A percentile compares a stretch with the other conserved stretches of the same genome.
phyloP scores from a whole-genome alignment of 2,797 vertebrate species.

The Chrosomus eos region DNA sequence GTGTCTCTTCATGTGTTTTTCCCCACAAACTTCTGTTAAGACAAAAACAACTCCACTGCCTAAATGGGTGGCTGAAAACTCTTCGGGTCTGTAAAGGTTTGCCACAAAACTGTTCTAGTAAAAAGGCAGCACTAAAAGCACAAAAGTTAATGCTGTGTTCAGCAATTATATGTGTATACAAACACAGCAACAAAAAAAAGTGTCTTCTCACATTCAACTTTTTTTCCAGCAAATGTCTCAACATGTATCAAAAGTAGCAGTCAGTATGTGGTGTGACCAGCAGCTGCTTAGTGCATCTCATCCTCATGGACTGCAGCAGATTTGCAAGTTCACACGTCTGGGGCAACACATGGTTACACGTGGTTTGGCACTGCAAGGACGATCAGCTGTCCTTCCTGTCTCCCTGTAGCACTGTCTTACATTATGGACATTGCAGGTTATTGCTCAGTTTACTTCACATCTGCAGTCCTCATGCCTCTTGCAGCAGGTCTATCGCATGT shows the following conservation, averaged over 20 bases:
- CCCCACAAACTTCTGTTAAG: neutral
- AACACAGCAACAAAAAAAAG: too few relatives aligned
- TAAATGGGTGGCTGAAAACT: too few relatives aligned
- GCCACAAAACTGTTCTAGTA: too few relatives aligned
- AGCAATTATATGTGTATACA: too few relatives aligned
- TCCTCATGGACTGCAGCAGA: neutral
- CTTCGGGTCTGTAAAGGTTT: too few relatives aligned
- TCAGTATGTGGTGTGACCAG: neutral
- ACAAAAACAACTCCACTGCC: too few relatives aligned
- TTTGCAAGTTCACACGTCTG: neutral
- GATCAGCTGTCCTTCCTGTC: neutral
- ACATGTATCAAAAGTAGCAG: neutral
- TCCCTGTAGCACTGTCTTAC: neutral
- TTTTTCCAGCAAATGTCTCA: too few relatives aligned
- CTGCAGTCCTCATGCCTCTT: neutral
- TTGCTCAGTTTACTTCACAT: neutral
- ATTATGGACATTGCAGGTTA: neutral
- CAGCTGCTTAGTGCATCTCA: neutral
- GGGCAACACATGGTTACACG: neutral
- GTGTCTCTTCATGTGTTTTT: neutral
- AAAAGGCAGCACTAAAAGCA: too few relatives aligned
- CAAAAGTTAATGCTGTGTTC: too few relatives aligned
- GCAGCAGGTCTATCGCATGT: neutral
- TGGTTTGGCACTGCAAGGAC: neutral
- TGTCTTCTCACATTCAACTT: too few relatives aligned